Evolutionary conservation across 37 sponge, comb jelly and placozoan genomes (phyloP), one percentile per base, ranked within the genome.

Genomic region (Tethya wilhelma): DNA sequence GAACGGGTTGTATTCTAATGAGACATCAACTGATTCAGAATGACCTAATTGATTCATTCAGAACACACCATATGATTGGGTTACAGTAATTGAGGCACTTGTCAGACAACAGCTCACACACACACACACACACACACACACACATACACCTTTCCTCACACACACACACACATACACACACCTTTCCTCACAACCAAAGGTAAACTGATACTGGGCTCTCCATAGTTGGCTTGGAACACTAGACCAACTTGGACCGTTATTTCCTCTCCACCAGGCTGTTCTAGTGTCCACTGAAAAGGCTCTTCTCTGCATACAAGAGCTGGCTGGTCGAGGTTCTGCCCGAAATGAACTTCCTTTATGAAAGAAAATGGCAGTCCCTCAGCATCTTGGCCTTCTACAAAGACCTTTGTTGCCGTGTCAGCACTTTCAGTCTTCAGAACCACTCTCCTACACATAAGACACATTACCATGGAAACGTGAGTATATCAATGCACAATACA

Each of bases 291-390:
- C 26, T 29, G 38, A 1, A 9, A 1, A 22, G 49, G 73, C n/a
- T 42, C 33, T 29, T 55, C 38, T 8, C 42, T 44, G 33, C 53
- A n/a, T 4, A 49, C 56, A 5, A 26, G 19, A n/a, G 53, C 29
- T 12, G 53, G 38, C 53, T 55, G 44, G 9, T 23, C 1, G 5
- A 8, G 34, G 32, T 42, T 65, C 45, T 56, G 55, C 22, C 41
- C 40, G 26, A 69, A 44, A 25, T 33, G 72, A 29, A 86, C 82
- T 20, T 56, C 36, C 59, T 80, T 85, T 17, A 90, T 17, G 49
- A 74, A 90, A 8, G 91, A 85, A 78, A 90, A 90, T 32, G 86
- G 81, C 46, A 39, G 42, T 12, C 82, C 86, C 58, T 73, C 80
- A 11, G 26, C 34, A 46, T 84, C 84, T 2, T 26, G 33, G 30